Percentiles rank a stretch among this genome's conserved stretches.
Evolutionary conservation across 2,113 vertebrate genomes (phyloP).

Genomic region (Epinephelus fuscoguttatus): DNA sequence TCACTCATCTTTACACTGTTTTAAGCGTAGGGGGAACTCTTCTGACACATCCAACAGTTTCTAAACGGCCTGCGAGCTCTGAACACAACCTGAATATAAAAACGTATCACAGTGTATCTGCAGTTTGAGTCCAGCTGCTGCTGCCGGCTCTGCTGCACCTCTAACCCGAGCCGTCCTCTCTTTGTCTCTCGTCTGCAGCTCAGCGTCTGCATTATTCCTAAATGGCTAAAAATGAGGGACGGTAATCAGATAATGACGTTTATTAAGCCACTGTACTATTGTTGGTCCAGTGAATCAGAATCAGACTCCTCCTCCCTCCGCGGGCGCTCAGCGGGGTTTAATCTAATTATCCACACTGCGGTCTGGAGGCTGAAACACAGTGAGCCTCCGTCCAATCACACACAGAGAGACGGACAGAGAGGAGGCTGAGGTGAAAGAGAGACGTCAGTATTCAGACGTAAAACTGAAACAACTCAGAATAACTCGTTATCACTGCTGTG

Average conservation of each 20-base stretch:
- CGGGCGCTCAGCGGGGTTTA: constrained; percentile 82
- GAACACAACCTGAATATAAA: not conserved
- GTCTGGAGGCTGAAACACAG: constrained; percentile 81
- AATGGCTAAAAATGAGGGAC: constrained; percentile 41
- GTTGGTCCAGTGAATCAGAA: constrained; percentile 62
- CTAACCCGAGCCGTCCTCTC: constrained; percentile 25
- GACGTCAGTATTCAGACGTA: constrained; percentile 19
- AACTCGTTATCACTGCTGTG: constrained; percentile 46
- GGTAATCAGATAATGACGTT: constrained; percentile 84
- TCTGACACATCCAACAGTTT: not conserved
- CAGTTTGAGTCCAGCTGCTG: constrained; percentile 13
- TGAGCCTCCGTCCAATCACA: not conserved
- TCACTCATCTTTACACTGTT: not conserved
- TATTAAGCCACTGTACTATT: constrained; percentile 81
- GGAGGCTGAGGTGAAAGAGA: constrained; percentile 9
- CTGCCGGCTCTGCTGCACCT: not conserved
- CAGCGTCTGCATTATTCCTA: constrained; percentile 8
- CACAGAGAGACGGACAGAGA: not conserved
- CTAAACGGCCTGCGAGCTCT: not conserved
- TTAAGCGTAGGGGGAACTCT: not conserved
- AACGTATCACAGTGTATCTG: not conserved
- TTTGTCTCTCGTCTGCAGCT: not conserved
- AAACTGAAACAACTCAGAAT: constrained; percentile 10
- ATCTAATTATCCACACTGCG: constrained; percentile 89
- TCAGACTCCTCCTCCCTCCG: constrained; percentile 46